Conservation (phyloP, 2,888 invertebrate genomes). For the Epistrophella euchroma region DNA sequence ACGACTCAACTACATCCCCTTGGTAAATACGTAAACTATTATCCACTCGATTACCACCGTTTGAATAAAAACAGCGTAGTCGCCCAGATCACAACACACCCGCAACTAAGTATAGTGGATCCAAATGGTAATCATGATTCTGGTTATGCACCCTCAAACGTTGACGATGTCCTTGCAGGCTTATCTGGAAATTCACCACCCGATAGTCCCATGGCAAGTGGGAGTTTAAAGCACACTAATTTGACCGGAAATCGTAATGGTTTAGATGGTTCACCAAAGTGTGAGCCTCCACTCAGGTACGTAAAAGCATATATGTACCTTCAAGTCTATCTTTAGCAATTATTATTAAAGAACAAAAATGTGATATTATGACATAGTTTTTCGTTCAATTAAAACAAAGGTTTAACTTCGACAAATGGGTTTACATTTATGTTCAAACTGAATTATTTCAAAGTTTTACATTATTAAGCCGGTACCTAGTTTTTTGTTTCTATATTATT, state of each 20-base stretch:
- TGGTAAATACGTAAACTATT: background rate
- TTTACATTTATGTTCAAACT: too few relatives aligned
- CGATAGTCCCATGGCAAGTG: conserved; percentile 84
- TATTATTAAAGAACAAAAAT: too few relatives aligned
- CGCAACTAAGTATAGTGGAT: conserved; percentile 86
- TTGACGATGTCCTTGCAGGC: conserved; percentile 86
- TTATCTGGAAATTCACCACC: conserved; percentile 85
- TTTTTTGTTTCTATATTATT: too few relatives aligned
- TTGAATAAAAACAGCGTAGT: conserved; percentile 84
- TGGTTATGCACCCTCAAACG: conserved; percentile 90
- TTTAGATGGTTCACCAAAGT: conserved; percentile 82
- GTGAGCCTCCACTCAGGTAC: conserved; percentile 83
- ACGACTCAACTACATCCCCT: background rate
- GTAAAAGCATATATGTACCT: conserved; percentile 5
- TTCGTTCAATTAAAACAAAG: too few relatives aligned
- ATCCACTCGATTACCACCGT: conserved; percentile 21
- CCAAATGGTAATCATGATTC: conserved; percentile 94
- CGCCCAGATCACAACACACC: conserved; percentile 85
- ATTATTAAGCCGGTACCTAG: too few relatives aligned
- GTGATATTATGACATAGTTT: too few relatives aligned
- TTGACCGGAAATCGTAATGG: conserved; percentile 81
- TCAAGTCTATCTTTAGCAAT: background rate
- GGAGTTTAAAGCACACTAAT: conserved; percentile 82
- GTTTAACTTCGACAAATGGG: too few relatives aligned
- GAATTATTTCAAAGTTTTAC: too few relatives aligned